Evolutionary conservation across 1,140 invertebrate genomes (phyloP), one percentile per base, ranked within the genome.

Genomic region (Drepana arcuata): DNA sequence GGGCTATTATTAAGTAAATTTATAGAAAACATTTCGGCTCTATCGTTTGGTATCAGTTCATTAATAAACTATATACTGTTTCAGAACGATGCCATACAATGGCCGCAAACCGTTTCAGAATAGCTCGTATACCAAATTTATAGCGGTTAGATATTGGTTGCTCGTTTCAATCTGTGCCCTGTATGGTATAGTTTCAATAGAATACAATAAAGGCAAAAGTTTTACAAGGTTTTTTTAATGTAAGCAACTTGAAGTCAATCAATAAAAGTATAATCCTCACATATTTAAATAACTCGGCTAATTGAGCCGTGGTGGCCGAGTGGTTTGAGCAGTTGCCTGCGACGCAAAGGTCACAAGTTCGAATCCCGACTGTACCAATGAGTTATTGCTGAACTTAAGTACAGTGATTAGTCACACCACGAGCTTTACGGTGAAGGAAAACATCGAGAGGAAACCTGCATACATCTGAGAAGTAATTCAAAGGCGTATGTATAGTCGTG

Each of bases 41-140:
- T 68, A 61, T 62, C 63, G 59, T 35, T 48, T 48, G 44, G 28
- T 60, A 72, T 65, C 52, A 48, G 49, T 67, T 66, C 57, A 67
- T 77, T 72, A 74, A 70, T 72, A 58, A 65, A 69, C 51, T 61
- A 59, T 56, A 70, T 50, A 43, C 45, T 46, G 48, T 51, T 46
- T 36, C 43, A 39, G 52, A 41, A 30, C 40, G 34, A 31, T 41
- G 45, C 51, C 43, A 52, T 46, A 47, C 39, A 54, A 59, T 54
- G 40, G 44, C 40, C 41, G 36, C 44, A 45, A 42, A 36, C 46
- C 31, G 46, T 45, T 48, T 41, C 35, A 15, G 45, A 59, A 53
- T 60, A 41, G 60, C 43, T 61, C 34, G 49, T 34, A 34, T 44
- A 28, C 36, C 48, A 41, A 58, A 66, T 67, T 62, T 58, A 58